Conservation (phyloP, 2,113 vertebrate species). For the Dicaeum eximium region DNA sequence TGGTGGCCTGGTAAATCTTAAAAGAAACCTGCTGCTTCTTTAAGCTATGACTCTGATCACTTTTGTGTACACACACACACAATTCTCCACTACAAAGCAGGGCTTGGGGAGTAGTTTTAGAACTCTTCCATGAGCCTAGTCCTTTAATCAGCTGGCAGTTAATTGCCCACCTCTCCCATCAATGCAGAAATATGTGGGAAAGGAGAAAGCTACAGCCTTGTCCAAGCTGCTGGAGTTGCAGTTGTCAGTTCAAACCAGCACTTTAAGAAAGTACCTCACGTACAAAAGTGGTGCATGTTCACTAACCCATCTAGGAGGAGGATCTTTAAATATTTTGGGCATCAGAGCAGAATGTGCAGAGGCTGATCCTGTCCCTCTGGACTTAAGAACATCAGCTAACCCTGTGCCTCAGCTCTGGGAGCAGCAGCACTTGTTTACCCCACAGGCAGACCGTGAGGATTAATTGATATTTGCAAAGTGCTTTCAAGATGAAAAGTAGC, state of each 20-base stretch:
- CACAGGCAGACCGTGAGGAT: not conserved
- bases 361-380: not conserved
- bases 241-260: not conserved
- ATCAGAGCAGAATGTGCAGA: accelerated
- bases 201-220: not conserved
- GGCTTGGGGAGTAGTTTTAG: not conserved
- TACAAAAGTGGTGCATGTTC: not conserved
- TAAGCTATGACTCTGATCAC: not conserved
- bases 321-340: not conserved
- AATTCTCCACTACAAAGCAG: not conserved
- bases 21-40: not conserved
- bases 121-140: not conserved
- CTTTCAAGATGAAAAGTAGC: conserved; percentile 39
- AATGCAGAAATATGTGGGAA: not conserved
- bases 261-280: not conserved
- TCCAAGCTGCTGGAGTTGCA: not conserved
- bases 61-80: not conserved
- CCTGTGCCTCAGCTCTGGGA: not conserved
- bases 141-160: not conserved
- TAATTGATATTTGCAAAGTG: conserved; percentile 43
- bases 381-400: not conserved
- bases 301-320: not conserved
- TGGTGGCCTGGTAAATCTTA: not conserved
- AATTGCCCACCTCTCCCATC: not conserved
- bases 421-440: conserved; percentile 7